phyloP scores from a whole-genome alignment of 2,113 vertebrate genomes.

The Xyliphius kryptos region DNA sequence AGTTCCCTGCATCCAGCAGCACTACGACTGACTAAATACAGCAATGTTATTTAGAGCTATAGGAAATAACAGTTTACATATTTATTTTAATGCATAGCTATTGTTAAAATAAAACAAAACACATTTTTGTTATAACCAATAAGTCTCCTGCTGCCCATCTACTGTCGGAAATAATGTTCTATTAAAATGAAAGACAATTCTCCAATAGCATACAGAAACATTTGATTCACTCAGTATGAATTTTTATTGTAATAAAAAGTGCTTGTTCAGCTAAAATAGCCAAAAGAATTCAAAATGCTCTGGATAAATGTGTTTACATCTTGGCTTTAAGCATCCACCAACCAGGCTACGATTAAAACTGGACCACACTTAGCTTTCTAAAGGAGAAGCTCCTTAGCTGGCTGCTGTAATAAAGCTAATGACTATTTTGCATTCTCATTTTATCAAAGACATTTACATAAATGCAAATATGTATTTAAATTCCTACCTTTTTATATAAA shows the following conservation, averaged over 20 bases:
- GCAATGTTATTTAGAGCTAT: too few species aligned
- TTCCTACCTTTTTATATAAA: conserved; percentile 34
- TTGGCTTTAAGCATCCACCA: conserved; percentile 65
- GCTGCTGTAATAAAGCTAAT: neutral
- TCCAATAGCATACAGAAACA: neutral
- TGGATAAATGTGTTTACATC: conserved; percentile 69
- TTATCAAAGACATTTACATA: conserved; percentile 3
- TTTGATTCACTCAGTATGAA: conserved; percentile 38
- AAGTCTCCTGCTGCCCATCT: conserved; percentile 21
- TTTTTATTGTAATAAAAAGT: conserved; percentile 71
- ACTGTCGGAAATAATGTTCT: neutral
- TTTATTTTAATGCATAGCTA: conserved; percentile 38
- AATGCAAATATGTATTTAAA: conserved; percentile 16
- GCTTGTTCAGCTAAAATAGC: conserved; percentile 64
- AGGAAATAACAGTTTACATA: conserved; percentile 15
- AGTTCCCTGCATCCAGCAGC: too few species aligned
- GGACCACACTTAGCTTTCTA: conserved; percentile 35
- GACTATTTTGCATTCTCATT: conserved; percentile 28
- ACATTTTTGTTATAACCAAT: neutral
- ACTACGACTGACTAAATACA: too few species aligned
- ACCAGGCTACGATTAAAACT: conserved; percentile 60
- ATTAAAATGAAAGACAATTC: neutral
- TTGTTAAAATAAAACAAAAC: conserved; percentile 14
- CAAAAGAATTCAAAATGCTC: conserved; percentile 51
- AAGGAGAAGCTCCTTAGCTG: too few species aligned